Evolutionary conservation across 2,888 invertebrate genomes (phyloP).

Genomic region (Trypoxylon attenuatum): DNA sequence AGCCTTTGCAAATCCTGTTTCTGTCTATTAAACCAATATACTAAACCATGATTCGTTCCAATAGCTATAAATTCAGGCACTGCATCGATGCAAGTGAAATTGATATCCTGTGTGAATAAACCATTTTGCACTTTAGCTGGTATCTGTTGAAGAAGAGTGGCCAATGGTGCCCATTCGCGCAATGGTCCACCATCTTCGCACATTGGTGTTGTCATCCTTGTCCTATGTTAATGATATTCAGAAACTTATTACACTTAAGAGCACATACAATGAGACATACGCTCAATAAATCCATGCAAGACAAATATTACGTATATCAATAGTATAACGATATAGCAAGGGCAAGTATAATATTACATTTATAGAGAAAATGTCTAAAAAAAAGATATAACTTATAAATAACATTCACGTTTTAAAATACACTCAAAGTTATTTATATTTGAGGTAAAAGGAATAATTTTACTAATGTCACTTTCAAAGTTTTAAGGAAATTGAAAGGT

Average conservation of each 20-base stretch:
- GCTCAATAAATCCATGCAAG: too few species aligned
- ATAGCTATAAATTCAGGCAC: slow-evolving; percentile 87
- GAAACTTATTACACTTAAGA: background rate
- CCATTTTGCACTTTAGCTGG: slow-evolving; percentile 85
- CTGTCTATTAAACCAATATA: slow-evolving; percentile 91
- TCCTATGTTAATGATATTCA: background rate
- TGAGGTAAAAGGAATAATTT: too few species aligned
- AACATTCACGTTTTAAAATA: background rate
- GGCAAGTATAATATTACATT: background rate
- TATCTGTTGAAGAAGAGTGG: slow-evolving; percentile 84
- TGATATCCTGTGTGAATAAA: slow-evolving; percentile 84
- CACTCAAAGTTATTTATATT: background rate
- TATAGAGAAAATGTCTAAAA: background rate
- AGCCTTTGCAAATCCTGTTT: slow-evolving; percentile 86
- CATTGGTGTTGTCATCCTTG: slow-evolving; percentile 70
- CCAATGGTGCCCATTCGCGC: slow-evolving; percentile 88
- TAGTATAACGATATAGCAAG: background rate
- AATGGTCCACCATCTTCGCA: slow-evolving; percentile 74
- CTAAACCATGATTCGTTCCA: slow-evolving; percentile 89
- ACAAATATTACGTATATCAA: too few species aligned
- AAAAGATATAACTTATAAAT: background rate
- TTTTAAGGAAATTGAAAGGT: too few species aligned
- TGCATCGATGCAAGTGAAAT: slow-evolving; percentile 89
- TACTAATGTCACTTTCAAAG: too few species aligned
- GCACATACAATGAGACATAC: too few species aligned